These are phyloP conservation scores for Cephalopachus bancanus DNA, from an alignment of 2,797 vertebrate species.

Conservation along the genomic window DNA sequence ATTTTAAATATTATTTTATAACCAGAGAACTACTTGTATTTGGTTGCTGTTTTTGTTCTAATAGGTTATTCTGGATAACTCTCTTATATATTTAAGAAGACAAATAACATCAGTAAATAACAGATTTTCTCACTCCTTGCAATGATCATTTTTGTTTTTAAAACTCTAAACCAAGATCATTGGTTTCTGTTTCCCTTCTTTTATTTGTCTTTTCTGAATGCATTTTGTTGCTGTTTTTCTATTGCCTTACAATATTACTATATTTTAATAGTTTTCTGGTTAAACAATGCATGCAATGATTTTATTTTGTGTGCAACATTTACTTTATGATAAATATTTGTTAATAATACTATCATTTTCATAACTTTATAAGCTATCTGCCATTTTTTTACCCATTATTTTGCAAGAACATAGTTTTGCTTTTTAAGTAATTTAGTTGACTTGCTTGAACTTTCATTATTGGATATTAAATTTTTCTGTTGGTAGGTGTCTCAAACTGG, in stretches of 20 bases:
- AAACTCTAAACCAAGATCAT: neutral
- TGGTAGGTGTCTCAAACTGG: neutral
- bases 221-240: neutral
- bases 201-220: neutral
- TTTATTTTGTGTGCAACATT: conserved; percentile 2
- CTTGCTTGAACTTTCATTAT: neutral
- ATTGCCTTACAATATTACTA: neutral
- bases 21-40: neutral
- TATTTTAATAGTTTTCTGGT: conserved; percentile 11
- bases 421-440: conserved; percentile 2
- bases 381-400: neutral
- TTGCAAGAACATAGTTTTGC: neutral
- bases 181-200: neutral
- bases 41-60: neutral
- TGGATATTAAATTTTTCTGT: neutral
- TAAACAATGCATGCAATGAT: neutral
- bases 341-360: neutral
- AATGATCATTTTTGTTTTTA: conserved; percentile 21
- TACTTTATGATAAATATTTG: neutral
- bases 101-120: conserved; percentile 17
- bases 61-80: neutral
- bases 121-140: neutral
- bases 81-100: neutral
- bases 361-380: conserved; percentile 5
- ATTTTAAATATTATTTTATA: conserved; percentile 39